These are phyloP conservation scores for Sylvietta virens DNA, from an alignment of 2,113 vertebrate genomes.

Conservation along the genomic window DNA sequence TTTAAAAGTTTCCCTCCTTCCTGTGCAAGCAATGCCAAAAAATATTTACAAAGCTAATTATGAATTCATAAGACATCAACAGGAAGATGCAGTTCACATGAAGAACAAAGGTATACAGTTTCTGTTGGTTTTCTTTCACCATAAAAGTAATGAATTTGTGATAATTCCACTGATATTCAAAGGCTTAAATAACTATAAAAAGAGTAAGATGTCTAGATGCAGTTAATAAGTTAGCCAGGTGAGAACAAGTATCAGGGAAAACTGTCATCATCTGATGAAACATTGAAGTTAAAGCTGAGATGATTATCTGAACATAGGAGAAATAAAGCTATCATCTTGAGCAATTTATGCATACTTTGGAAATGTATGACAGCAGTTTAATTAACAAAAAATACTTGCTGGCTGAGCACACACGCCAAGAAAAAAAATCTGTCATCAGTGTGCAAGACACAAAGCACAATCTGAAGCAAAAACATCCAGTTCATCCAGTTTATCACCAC, in stretches of 20 bases:
- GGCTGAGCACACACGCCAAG: neutral
- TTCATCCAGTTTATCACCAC: neutral
- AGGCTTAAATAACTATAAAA: neutral
- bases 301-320: neutral
- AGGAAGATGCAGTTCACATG: neutral
- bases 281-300: neutral
- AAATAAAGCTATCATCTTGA: neutral
- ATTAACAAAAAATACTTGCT: neutral
- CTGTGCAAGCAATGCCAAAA: neutral
- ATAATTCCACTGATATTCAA: neutral
- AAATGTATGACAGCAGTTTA: neutral
- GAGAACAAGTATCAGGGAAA: neutral
- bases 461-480: neutral
- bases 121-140: neutral
- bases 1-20: neutral
- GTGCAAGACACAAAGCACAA: neutral
- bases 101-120: neutral
- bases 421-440: neutral
- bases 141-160: neutral
- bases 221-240: neutral
- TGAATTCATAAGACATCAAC: neutral
- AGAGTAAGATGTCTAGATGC: neutral
- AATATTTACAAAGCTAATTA: neutral
- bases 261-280: neutral
- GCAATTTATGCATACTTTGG: neutral